These are phyloP conservation scores for Corythornis vintsioides DNA, from an alignment of 2,113 vertebrate species.

Conservation along the genomic window DNA sequence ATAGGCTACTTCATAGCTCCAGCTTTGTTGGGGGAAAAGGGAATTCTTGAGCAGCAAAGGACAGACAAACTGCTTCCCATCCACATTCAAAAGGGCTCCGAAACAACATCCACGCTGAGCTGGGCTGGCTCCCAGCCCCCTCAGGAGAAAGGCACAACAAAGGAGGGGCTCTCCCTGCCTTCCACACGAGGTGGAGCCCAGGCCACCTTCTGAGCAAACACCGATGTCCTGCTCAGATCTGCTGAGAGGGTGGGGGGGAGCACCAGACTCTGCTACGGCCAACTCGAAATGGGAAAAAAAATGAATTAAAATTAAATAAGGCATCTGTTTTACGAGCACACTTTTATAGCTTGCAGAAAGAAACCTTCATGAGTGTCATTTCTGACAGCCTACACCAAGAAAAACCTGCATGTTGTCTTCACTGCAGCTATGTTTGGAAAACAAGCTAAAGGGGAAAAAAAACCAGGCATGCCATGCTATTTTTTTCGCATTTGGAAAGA, in stretches of 20 bases:
- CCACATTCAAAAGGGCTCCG: constrained; percentile 33
- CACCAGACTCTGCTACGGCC: neutral
- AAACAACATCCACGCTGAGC: constrained; percentile 16
- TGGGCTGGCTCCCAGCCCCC: neutral
- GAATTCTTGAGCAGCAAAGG: constrained; percentile 40
- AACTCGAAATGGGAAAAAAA: neutral
- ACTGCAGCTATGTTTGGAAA: constrained; percentile 16
- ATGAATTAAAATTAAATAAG: neutral
- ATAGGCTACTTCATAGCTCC: constrained; percentile 49
- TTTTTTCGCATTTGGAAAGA: neutral
- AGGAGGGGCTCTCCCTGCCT: neutral
- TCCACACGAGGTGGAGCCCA: neutral
- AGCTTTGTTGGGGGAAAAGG: constrained; percentile 44
- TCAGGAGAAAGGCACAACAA: neutral
- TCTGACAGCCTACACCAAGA: neutral
- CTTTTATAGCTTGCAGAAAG: neutral
- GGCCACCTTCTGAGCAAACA: neutral
- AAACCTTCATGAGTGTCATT: neutral
- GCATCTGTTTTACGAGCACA: neutral
- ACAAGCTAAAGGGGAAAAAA: neutral
- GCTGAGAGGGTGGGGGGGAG: neutral
- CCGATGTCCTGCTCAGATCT: neutral
- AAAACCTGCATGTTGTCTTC: neutral
- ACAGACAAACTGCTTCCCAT: constrained; percentile 54
- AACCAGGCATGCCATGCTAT: neutral